Conservation (phyloP, 2,888 invertebrate species). For the Pomacea canaliculata region DNA sequence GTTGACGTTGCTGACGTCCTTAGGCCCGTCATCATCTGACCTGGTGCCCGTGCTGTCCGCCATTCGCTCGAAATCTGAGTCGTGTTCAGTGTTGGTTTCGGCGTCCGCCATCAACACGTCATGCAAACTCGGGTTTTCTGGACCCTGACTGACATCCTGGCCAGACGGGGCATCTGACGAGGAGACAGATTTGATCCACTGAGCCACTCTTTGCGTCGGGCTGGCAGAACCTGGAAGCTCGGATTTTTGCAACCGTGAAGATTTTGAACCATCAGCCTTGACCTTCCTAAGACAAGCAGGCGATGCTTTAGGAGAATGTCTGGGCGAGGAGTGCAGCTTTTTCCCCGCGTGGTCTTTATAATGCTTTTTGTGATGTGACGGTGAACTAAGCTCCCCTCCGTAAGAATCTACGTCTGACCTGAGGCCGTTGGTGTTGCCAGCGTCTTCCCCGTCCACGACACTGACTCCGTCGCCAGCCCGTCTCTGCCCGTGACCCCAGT, state of each 20-base stretch:
- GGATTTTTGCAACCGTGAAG: constrained; percentile 44
- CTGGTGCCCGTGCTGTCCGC: constrained; percentile 32
- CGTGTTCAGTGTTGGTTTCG: constrained; percentile 45
- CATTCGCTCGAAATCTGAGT: constrained; percentile 43
- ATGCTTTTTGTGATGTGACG: constrained; percentile 17
- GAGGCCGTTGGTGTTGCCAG: background rate
- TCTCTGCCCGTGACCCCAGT: constrained; percentile 8
- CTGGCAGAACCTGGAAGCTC: constrained; percentile 48
- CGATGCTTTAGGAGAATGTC: constrained; percentile 54
- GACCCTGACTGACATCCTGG: background rate
- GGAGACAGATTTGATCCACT: constrained; percentile 66
- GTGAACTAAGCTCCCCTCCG: background rate
- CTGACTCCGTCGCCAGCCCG: constrained; percentile 21
- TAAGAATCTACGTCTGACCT: background rate
- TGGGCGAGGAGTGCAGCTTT: constrained; percentile 47
- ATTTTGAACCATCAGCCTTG: constrained; percentile 22
- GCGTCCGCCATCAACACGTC: constrained; percentile 38
- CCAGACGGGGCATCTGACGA: constrained; percentile 5
- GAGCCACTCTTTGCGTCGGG: constrained; percentile 61
- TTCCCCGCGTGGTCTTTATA: constrained; percentile 25
- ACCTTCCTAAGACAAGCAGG: constrained; percentile 46
- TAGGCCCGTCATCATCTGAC: constrained; percentile 20
- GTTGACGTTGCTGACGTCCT: constrained; percentile 29
- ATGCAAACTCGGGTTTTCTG: constrained; percentile 1
- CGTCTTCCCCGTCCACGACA: constrained; percentile 5